Evolutionary conservation across 2,797 vertebrate species (phyloP), one percentile per base, ranked within the genome.

Genomic region (Emydoidea blandingii): DNA sequence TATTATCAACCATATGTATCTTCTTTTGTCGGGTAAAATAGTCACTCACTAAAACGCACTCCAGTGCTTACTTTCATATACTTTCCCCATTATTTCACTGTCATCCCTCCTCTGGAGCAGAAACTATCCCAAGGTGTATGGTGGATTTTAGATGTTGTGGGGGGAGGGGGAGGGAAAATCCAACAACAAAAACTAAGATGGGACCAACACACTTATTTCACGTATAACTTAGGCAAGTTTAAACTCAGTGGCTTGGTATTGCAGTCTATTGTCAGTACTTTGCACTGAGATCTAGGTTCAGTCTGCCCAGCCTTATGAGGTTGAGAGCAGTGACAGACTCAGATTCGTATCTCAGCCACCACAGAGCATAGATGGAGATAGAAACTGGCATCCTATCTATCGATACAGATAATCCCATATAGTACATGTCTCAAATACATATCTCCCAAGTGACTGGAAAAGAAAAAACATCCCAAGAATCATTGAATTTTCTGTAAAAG

Each of bases 31-130:
- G 85, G 94, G 91, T 93, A 96, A 96, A 52, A 4, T 21, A 89
- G 85, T 95, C 86, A 93, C 86, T 94, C 94, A 29, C 89, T 47
- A n/a, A 94, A 92, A 23, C 21, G 68, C 95, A 86, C 49, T 79
- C 56, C 34, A 79, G 16, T 89, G 83, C 65, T 81, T 85, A 50
- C 14, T 95, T 87, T 44, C n/a, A 65, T 34, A 81, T 29, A 34
- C 19, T 81, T 19, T 41, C 23, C 2, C 4, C 5, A 23, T 14
- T 1, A 2, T 0, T 12, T 1, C 19, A 8, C 23, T n/a, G 29
- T 47, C n/a, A 90, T 3, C 7, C 52, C 34, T 90, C 83, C 52
- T 68, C 79, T 81, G 49, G 3, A 81, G 68, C 14, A 90, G 92
- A 79, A 9, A 23, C 18, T 85, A 85, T 0, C 76, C 4, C 54